Percentiles rank a stretch among this genome's conserved stretches.
Evolutionary conservation across 1,140 invertebrate genomes (phyloP).

Genomic region (Trichonephila inaurata): DNA sequence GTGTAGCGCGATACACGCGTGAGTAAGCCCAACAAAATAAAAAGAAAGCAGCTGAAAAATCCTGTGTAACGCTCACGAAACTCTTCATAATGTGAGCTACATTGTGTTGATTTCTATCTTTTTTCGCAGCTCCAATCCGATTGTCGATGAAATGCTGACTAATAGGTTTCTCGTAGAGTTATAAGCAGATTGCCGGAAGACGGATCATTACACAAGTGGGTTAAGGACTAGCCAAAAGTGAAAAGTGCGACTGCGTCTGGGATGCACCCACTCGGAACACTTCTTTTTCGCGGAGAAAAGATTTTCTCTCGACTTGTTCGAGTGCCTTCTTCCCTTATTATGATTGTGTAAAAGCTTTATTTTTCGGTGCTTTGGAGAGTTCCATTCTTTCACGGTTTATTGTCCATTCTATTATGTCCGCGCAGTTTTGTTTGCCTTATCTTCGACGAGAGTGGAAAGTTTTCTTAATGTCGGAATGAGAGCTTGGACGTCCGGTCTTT

Average conservation of each 20-base stretch:
- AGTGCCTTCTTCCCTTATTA: conserved; percentile 26
- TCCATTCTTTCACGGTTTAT: conserved; percentile 25
- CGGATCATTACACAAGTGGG: conserved; percentile 65
- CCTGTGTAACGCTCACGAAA: conserved; percentile 4
- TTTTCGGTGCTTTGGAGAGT: neutral
- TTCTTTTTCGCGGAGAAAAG: conserved; percentile 35
- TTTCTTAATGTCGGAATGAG: conserved; percentile 28
- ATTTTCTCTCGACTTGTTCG: conserved; percentile 32
- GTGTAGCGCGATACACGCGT: conserved; percentile 21
- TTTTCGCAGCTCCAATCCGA: conserved; percentile 21
- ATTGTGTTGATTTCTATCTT: conserved; percentile 67
- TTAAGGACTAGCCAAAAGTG: conserved; percentile 61
- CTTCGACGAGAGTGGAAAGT: conserved; percentile 5
- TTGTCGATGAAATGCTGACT: conserved; percentile 62
- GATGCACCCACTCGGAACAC: conserved; percentile 35
- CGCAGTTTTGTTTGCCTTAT: conserved; percentile 46
- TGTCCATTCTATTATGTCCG: conserved; percentile 22
- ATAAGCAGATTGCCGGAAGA: conserved; percentile 47
- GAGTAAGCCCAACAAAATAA: conserved; percentile 31
- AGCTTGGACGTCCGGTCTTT: conserved; percentile 31
- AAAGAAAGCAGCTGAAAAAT: neutral
- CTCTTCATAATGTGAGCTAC: conserved; percentile 20
- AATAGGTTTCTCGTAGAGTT: conserved; percentile 63
- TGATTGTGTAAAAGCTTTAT: conserved; percentile 35
- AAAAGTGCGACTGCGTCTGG: conserved; percentile 53